A percentile compares a stretch with the other conserved stretches of the same genome.
Conservation (phyloP, 2,797 vertebrate genomes). For the Gymnothorax javanicus region DNA sequence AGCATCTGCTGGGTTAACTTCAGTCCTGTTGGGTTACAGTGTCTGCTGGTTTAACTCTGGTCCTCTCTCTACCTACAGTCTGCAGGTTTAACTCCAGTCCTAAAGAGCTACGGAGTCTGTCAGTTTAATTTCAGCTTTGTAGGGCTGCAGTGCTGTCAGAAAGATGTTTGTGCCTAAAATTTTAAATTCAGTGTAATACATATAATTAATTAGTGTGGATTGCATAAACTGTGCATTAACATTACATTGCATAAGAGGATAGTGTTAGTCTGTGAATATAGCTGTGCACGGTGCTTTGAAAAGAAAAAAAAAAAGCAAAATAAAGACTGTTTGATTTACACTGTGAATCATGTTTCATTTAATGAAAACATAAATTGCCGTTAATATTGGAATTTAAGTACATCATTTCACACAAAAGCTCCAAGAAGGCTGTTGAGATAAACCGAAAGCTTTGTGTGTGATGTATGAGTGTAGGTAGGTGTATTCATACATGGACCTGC, state of each 20-base stretch:
- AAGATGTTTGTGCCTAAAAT: neutral
- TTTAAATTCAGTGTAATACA: neutral
- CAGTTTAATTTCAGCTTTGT: neutral
- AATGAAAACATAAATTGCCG: neutral
- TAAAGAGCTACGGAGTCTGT: neutral
- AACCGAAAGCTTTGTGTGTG: neutral
- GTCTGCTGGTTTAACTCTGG: neutral
- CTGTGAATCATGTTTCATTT: neutral
- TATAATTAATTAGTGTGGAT: too few species aligned
- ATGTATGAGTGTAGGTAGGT: neutral
- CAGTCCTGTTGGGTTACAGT: neutral
- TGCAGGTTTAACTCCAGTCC: neutral
- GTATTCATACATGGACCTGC: neutral
- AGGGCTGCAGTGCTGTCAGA: neutral
- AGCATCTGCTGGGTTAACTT: neutral
- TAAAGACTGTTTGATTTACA: neutral
- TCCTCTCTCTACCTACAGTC: neutral
- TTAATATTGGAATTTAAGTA: neutral
- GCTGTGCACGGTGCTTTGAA: too few species aligned
- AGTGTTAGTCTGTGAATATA: too few species aligned
- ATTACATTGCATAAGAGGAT: too few species aligned
- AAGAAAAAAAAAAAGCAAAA: neutral
- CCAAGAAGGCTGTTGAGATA: neutral
- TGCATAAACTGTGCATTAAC: too few species aligned
- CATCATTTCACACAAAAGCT: neutral